Conservation (phyloP, 2,888 invertebrate species). For the Hoplodrina ambigua region DNA sequence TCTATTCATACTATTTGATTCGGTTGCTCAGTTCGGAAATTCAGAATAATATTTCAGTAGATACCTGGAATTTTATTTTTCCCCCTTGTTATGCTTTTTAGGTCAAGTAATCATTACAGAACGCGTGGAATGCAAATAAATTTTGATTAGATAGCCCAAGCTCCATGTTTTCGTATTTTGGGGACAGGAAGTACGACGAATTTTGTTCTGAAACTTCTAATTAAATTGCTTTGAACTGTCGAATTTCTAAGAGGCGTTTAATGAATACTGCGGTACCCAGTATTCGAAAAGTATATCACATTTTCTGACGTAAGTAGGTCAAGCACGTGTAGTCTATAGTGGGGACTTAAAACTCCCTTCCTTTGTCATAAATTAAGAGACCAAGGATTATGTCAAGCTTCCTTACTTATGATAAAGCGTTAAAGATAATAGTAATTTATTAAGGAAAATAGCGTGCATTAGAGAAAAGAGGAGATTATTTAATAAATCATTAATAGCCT, state of each 20-base stretch:
- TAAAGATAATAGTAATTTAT: conserved; percentile 4
- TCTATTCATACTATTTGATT: conserved; percentile 27
- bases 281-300: conserved; percentile 19
- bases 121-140: conserved; percentile 15
- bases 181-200: conserved; percentile 6
- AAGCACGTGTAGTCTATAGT: conserved; percentile 53
- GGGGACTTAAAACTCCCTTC: conserved; percentile 34
- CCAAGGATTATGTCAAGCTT: conserved; percentile 30
- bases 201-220: conserved; percentile 22
- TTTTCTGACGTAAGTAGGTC: conserved; percentile 51
- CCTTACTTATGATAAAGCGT: conserved; percentile 1
- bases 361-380: conserved; percentile 39
- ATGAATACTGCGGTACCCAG: conserved; percentile 8
- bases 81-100: conserved; percentile 15
- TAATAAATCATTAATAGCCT: conserved; percentile 22
- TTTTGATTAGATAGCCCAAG: conserved; percentile 22
- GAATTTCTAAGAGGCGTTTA: conserved; percentile 35
- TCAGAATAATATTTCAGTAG: conserved; percentile 9
- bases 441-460: background rate
- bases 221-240: conserved; percentile 38
- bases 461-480: background rate
- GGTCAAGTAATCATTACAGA: conserved; percentile 24
- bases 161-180: conserved; percentile 21
- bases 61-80: conserved; percentile 18
- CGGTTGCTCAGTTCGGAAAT: conserved; percentile 16